Evolutionary conservation across 2,113 vertebrate species (phyloP).

Genomic region (Phylloscopus trochilus): DNA sequence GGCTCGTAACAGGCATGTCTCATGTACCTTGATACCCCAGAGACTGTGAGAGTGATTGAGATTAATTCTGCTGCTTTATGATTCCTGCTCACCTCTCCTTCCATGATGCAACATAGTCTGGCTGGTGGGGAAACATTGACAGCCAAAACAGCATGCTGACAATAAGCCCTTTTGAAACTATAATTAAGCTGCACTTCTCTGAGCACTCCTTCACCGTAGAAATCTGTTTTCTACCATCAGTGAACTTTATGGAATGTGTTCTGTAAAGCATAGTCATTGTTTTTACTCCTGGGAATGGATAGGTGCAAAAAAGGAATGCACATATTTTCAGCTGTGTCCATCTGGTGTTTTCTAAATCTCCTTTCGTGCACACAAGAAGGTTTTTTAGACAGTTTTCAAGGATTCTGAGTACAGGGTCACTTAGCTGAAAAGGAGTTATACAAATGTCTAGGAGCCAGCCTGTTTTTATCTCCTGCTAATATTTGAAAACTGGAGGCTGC

Average conservation of each 20-base stretch:
- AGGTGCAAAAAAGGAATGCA: background rate
- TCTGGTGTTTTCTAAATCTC: background rate
- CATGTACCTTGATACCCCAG: background rate
- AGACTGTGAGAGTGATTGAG: background rate
- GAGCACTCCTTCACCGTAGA: background rate
- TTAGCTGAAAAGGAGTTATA: background rate
- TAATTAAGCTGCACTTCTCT: background rate
- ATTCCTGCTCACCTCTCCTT: background rate
- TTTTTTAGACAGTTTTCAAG: background rate
- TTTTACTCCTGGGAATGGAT: background rate
- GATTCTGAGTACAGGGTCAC: background rate
- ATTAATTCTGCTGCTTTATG: background rate
- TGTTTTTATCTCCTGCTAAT: background rate
- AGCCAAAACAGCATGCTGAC: background rate
- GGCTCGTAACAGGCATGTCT: background rate
- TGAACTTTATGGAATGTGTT: background rate
- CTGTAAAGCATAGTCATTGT: background rate
- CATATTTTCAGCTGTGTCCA: background rate
- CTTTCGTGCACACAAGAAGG: rapidly evolving
- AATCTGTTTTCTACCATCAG: background rate
- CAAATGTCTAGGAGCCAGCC: background rate
- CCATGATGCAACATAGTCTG: background rate
- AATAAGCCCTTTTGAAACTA: background rate
- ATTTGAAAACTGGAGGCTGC: background rate
- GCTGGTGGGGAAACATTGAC: background rate